Percentiles rank a stretch among this genome's conserved stretches.
Evolutionary conservation across 2,888 invertebrate species (phyloP).

Genomic region (Leucozona laternaria): DNA sequence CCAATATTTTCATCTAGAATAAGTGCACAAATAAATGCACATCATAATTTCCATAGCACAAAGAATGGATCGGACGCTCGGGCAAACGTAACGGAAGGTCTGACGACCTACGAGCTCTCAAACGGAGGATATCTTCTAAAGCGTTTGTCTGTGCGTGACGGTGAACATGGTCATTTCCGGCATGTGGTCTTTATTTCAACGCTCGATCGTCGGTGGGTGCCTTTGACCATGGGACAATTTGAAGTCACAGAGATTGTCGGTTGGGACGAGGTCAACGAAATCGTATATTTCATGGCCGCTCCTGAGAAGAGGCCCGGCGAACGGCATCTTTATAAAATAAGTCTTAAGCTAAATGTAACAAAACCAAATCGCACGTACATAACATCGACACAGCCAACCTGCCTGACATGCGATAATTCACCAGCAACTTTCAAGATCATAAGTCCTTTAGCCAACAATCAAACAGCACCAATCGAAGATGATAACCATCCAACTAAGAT

Average conservation of each 20-base stretch:
- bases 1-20: constrained; percentile 82
- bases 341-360: constrained; percentile 84
- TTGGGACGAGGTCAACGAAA: constrained; percentile 90
- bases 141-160: constrained; percentile 86
- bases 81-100: constrained; percentile 80
- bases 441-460: constrained; percentile 76
- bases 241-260: constrained; percentile 90
- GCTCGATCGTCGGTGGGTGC: constrained; percentile 82
- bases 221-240: constrained; percentile 89
- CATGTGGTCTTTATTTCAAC: constrained; percentile 85
- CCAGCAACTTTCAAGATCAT: constrained; percentile 81
- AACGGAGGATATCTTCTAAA: constrained; percentile 84
- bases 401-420: constrained; percentile 83
- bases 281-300: constrained; percentile 92
- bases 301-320: constrained; percentile 91
- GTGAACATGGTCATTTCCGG: constrained; percentile 86
- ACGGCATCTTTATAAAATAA: constrained; percentile 91
- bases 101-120: constrained; percentile 81
- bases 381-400: constrained; percentile 82
- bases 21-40: constrained; percentile 78
- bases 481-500: constrained; percentile 82
- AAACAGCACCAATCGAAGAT: constrained; percentile 69
- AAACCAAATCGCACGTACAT: constrained; percentile 83
- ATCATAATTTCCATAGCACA: constrained; percentile 61
- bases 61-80: constrained; percentile 75